Conservation (phyloP, 2,113 vertebrate species). For the Oryzias melastigma region DNA sequence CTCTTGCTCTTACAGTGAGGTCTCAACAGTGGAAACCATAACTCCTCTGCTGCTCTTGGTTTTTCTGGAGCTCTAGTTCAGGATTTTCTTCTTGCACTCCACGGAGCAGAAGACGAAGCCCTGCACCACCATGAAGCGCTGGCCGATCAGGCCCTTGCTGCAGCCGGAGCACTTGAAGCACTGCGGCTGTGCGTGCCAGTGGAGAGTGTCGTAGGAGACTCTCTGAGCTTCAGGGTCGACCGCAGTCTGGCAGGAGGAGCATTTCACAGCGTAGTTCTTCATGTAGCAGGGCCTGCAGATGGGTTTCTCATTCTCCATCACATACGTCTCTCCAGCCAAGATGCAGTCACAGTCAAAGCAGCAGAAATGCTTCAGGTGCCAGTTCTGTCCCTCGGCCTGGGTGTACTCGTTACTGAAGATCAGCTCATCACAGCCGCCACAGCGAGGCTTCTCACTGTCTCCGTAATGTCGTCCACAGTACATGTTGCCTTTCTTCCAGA, state of each 20-base stretch:
- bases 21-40: too few species aligned
- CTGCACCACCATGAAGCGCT: conserved; percentile 92
- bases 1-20: too few species aligned
- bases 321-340: conserved; percentile 92
- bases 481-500: conserved; percentile 94
- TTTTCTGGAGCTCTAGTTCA: conserved; percentile 42
- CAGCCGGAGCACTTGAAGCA: conserved; percentile 95
- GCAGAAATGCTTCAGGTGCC: conserved; percentile 99
- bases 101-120: conserved; percentile 91
- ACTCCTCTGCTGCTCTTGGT: not conserved
- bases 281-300: conserved; percentile 94
- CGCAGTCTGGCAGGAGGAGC: conserved; percentile 84
- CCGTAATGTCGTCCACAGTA: conserved; percentile 98
- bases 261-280: conserved; percentile 89
- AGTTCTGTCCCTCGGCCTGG: conserved; percentile 92
- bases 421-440: conserved; percentile 95
- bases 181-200: conserved; percentile 87
- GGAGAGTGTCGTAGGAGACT: conserved; percentile 89
- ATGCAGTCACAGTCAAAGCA: conserved; percentile 97
- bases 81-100: conserved; percentile 91
- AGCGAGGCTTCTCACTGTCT: conserved; percentile 96
- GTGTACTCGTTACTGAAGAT: conserved; percentile 99
- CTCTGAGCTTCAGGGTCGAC: conserved; percentile 94
- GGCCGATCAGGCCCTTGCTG: conserved; percentile 88
- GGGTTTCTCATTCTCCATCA: conserved; percentile 91